Evolutionary conservation across 2,888 invertebrate genomes (phyloP).

Genomic region (Eupeodes luniger): DNA sequence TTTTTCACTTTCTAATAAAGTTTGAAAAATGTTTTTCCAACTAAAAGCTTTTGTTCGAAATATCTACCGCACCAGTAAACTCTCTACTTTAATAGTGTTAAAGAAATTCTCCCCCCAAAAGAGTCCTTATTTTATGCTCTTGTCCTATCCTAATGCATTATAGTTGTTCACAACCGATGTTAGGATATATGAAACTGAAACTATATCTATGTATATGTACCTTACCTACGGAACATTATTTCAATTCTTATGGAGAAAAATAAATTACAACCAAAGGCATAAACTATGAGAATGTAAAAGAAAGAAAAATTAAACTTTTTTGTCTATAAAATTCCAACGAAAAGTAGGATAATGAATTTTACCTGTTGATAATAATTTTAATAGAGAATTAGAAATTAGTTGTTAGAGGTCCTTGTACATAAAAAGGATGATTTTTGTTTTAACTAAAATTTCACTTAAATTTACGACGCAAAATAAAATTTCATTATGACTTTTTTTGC

Average conservation of each 20-base stretch:
- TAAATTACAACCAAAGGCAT: not conserved
- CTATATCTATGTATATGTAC: not conserved
- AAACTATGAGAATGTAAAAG: no score
- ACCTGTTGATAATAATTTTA: not conserved
- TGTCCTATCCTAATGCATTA: constrained; percentile 23
- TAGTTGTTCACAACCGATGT: constrained; percentile 10
- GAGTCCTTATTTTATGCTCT: constrained; percentile 9
- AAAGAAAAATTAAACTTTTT: not conserved
- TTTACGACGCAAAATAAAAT: constrained; percentile 4
- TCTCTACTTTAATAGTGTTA: constrained; percentile 4
- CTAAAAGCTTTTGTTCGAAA: constrained; percentile 20
- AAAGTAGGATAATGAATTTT: not conserved
- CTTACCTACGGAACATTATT: no score
- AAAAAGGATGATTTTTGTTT: not conserved
- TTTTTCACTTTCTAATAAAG: not conserved
- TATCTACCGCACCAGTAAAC: not conserved
- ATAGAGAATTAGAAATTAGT: not conserved
- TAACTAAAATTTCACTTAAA: not conserved
- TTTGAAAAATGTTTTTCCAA: constrained; percentile 22
- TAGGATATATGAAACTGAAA: not conserved
- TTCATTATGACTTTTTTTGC: not conserved
- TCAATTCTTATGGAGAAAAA: not conserved
- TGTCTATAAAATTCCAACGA: not conserved
- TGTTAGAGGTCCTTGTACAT: not conserved
- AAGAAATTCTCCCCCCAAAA: not conserved